These are phyloP conservation scores for Lasiurus cinereus DNA, from an alignment of 2,113 vertebrate genomes.

Conservation along the genomic window DNA sequence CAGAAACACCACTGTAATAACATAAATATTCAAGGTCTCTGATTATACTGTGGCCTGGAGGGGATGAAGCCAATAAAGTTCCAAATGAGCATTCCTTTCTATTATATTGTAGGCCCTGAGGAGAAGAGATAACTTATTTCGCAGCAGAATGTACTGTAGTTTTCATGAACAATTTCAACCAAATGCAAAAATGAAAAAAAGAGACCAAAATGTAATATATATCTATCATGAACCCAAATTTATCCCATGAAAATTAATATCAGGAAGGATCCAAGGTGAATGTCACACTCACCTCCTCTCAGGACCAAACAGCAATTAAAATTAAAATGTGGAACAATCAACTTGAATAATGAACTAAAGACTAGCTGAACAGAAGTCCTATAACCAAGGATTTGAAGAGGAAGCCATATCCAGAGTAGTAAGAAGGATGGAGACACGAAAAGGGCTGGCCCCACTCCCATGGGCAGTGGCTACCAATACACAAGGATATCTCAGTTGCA, in stretches of 20 bases:
- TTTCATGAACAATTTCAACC: slow-evolving; percentile 53
- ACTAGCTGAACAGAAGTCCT: not conserved
- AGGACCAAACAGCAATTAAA: not conserved
- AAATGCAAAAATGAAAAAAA: slow-evolving; percentile 43
- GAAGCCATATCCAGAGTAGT: not conserved
- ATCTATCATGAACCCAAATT: not conserved
- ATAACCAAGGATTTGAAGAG: not conserved
- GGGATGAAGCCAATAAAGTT: slow-evolving; percentile 34
- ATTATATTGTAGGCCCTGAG: not conserved
- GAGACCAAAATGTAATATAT: not conserved
- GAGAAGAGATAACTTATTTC: not conserved
- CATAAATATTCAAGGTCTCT: not conserved
- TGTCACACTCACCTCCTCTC: not conserved
- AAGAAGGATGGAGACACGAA: not conserved
- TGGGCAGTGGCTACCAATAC: not conserved
- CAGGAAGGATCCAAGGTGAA: not conserved
- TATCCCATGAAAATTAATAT: not conserved
- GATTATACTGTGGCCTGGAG: not conserved
- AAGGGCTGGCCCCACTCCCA: not conserved
- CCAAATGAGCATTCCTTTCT: slow-evolving; percentile 41
- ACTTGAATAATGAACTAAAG: not conserved
- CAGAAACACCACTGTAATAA: not conserved
- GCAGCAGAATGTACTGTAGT: not conserved
- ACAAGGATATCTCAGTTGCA: not conserved
- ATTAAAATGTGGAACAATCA: not conserved